These are phyloP conservation scores for Prionailurus viverrinus DNA, from an alignment of 2,113 vertebrate genomes.

Conservation along the genomic window DNA sequence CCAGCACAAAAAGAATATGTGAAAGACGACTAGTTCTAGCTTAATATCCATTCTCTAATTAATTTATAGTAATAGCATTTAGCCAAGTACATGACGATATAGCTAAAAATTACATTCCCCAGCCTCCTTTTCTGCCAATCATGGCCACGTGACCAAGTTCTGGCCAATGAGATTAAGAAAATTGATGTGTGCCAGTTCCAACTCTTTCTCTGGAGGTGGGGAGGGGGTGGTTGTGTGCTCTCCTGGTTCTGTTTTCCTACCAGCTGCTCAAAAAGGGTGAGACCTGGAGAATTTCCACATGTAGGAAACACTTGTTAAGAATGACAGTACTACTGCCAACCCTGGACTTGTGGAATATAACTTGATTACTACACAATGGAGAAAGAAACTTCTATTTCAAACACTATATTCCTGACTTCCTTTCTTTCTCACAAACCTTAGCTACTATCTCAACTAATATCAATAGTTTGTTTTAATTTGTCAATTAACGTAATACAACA, in stretches of 20 bases:
- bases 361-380: background rate
- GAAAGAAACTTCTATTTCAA: background rate
- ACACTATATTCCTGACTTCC: background rate
- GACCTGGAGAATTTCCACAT: background rate
- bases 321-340: background rate
- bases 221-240: fast-evolving
- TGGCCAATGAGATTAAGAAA: background rate
- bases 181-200: background rate
- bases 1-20: background rate
- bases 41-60: background rate
- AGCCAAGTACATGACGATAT: background rate
- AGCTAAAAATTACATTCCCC: background rate
- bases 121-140: fast-evolving
- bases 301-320: background rate
- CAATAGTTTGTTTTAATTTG: background rate
- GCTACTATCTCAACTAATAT: background rate
- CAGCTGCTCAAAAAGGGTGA: background rate
- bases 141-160: background rate
- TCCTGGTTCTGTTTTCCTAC: background rate
- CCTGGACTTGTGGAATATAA: background rate
- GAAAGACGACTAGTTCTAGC: background rate
- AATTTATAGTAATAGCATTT: background rate
- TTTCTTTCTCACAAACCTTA: background rate
- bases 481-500: background rate
- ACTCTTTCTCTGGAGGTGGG: background rate